Evolutionary conservation across 2,888 invertebrate species (phyloP), one percentile per base, ranked within the genome.

Genomic region (Lypha dubia): DNA sequence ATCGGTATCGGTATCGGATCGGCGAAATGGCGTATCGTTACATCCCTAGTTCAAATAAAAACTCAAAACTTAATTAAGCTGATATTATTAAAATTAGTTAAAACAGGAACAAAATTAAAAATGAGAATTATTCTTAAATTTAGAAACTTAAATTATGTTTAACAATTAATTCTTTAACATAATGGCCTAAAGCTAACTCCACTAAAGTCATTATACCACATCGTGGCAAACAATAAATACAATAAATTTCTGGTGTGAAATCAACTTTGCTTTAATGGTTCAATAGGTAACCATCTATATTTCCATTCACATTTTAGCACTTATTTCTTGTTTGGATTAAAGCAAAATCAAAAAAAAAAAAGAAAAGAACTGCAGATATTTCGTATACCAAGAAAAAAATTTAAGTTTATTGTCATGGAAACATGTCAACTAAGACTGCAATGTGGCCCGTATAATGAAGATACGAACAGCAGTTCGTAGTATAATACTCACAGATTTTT

Each of bases 201-300:
- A 11, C 51, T 7, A 15, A 9, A 17, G 24, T 8, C 41, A 28
- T n/a, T n/a, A 51, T 17, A 62, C n/a, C 41, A 32, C 60, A 32
- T 60, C 51, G 20, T 22, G 38, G 41, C 77, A 49, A 60, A 49
- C 38, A 5, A 38, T 51, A 41, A 77, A 68, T 60, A 20, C 35
- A 41, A 79, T 79, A 15, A 41, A 32, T 70, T n/a, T 62, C 28
- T 62, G 51, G 20, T 62, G 15, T 56, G 24, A 79, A 65, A 24
- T 56, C 51, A 58, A 17, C 15, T 44, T 79, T 53, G 11, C 41
- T 41, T 63, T 46, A 63, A 79, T 17, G 63, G 17, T 63, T 65
- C 79, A 56, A 24, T 79, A 17, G 63, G 8, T 44, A 32, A 9
- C 7, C 22, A 76, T 24, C n/a, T 24, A 17, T 46, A 46, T 56